phyloP scores from a whole-genome alignment of 1,140 invertebrate genomes.

The Plodia interpunctella region DNA sequence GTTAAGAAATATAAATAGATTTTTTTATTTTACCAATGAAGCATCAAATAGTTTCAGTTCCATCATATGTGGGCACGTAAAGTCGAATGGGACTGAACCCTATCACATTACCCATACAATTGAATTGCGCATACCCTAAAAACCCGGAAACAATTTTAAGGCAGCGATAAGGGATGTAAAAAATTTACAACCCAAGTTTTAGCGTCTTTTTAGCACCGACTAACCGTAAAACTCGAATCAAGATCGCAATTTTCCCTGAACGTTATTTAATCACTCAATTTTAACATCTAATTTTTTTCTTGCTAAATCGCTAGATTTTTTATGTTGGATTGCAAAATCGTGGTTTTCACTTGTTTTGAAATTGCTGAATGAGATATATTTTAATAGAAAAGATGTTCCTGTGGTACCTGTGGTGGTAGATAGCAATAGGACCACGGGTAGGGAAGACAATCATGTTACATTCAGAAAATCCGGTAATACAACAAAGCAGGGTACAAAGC shows the following conservation, averaged over 20 bases:
- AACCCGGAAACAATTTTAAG: background rate
- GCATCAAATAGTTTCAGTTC: too few species aligned
- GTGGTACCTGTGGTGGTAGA: too few species aligned
- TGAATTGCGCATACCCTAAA: background rate
- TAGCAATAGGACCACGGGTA: too few species aligned
- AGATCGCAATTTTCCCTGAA: conserved; percentile 3
- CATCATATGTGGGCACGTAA: too few species aligned
- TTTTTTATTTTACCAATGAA: too few species aligned
- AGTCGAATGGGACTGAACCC: background rate
- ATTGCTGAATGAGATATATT: too few species aligned
- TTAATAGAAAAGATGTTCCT: too few species aligned
- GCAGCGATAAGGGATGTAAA: conserved; percentile 10
- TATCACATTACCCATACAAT: background rate
- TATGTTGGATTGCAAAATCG: background rate
- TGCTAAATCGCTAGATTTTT: background rate
- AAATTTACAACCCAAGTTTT: conserved; percentile 7
- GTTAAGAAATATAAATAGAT: too few species aligned
- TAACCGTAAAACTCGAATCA: conserved; percentile 6
- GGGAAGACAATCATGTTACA: too few species aligned
- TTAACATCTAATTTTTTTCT: background rate
- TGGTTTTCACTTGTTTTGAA: too few species aligned
- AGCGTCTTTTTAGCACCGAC: background rate
- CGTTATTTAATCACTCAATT: conserved; percentile 7
- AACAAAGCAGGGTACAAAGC: too few species aligned
- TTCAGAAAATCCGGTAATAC: too few species aligned